Evolutionary conservation across 2,113 vertebrate species (phyloP).

Genomic region (Tiliqua scincoides): DNA sequence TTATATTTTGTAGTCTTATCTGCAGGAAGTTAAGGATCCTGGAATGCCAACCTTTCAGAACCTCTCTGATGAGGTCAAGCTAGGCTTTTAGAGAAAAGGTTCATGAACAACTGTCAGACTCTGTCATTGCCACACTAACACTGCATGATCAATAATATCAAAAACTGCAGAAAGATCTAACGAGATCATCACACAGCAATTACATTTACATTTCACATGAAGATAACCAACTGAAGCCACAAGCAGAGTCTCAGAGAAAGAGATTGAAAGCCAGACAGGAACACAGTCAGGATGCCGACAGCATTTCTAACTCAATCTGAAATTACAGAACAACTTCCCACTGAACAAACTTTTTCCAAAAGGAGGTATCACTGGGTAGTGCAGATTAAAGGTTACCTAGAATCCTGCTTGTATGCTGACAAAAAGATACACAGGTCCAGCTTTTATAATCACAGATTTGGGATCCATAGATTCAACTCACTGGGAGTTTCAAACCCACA

Average conservation of each 20-base stretch:
- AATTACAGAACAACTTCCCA: not conserved
- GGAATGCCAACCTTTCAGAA: not conserved
- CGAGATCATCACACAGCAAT: not conserved
- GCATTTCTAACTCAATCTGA: not conserved
- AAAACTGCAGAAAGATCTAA: not conserved
- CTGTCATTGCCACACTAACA: not conserved
- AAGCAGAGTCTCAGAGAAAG: not conserved
- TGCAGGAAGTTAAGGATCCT: not conserved
- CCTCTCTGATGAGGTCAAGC: not conserved
- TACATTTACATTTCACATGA: not conserved
- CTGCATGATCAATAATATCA: not conserved
- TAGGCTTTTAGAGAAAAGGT: not conserved
- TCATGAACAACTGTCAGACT: not conserved
- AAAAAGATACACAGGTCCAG: too few relatives aligned
- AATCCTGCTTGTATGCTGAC: not conserved
- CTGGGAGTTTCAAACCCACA: too few relatives aligned
- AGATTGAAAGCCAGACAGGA: not conserved
- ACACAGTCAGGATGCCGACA: not conserved
- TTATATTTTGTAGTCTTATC: not conserved
- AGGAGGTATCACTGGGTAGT: not conserved
- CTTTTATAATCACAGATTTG: too few relatives aligned
- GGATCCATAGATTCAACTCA: too few relatives aligned
- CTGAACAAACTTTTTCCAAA: not conserved
- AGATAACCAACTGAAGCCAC: not conserved
- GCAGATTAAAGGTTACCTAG: not conserved